phyloP scores from a whole-genome alignment of 2,797 vertebrate genomes.

The Clarias fuscus region DNA sequence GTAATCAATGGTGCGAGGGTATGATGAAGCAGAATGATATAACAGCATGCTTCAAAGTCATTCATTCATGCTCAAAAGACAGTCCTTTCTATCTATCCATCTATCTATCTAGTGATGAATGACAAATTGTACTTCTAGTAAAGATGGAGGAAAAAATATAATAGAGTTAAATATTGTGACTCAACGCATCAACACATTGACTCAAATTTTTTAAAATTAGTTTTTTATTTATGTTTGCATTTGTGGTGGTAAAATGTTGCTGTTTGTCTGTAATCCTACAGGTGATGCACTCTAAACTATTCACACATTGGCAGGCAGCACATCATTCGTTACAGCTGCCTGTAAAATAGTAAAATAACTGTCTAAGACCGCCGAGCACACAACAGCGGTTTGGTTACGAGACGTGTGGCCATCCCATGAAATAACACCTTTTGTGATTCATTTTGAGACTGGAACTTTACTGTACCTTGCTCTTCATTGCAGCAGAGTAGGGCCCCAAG shows the following conservation, averaged over 20 bases:
- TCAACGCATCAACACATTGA: too few relatives aligned
- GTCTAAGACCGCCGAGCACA: background rate
- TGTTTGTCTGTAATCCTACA: too few relatives aligned
- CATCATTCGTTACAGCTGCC: background rate
- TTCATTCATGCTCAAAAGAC: background rate
- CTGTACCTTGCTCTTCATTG: conserved; percentile 98
- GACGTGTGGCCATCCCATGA: background rate
- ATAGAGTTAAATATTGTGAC: too few relatives aligned
- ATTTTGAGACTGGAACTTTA: background rate
- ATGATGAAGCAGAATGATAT: background rate
- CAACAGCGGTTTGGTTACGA: background rate
- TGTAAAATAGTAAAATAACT: background rate
- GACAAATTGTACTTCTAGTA: background rate
- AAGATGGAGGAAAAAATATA: too few relatives aligned
- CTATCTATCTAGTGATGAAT: background rate
- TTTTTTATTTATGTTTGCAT: too few relatives aligned
- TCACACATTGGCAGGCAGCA: too few relatives aligned
- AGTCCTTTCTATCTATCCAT: background rate
- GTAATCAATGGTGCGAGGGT: too few relatives aligned
- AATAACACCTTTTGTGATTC: background rate
- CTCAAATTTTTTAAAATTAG: too few relatives aligned
- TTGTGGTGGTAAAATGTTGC: too few relatives aligned
- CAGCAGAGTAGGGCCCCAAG: conserved; percentile 97
- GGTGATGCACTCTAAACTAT: too few relatives aligned
- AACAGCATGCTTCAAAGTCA: background rate